These are phyloP conservation scores for Eupristina koningsbergeri DNA, from an alignment of 1,140 invertebrate species.

Conservation along the genomic window DNA sequence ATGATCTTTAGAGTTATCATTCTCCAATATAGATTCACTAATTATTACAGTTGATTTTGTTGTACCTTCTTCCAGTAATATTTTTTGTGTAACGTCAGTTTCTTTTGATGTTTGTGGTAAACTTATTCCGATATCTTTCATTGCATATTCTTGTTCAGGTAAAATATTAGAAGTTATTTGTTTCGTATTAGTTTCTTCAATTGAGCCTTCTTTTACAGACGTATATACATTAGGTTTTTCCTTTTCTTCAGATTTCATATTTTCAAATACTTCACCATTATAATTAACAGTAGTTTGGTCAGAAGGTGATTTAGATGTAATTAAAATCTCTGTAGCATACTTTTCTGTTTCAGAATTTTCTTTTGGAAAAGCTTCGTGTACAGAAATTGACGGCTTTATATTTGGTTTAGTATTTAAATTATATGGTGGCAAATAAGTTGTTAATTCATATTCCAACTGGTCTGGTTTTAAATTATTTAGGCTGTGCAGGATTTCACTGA, in stretches of 20 bases:
- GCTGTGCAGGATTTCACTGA: conserved; percentile 49
- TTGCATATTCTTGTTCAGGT: conserved; percentile 22
- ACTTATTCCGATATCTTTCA: neutral
- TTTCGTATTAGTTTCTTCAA: neutral
- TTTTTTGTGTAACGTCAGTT: neutral
- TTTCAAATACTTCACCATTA: neutral
- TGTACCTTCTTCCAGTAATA: neutral
- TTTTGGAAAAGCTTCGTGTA: conserved; percentile 48
- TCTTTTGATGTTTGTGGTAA: neutral
- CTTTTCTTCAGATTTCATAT: neutral
- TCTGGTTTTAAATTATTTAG: conserved; percentile 57
- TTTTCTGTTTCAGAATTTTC: conserved; percentile 44
- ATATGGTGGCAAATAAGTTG: conserved; percentile 50
- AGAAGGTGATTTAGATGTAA: conserved; percentile 13
- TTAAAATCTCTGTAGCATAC: conserved; percentile 32
- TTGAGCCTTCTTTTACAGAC: neutral
- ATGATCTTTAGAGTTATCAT: neutral
- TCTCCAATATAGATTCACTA: neutral
- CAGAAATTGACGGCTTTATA: conserved; percentile 45
- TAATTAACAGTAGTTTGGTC: conserved; percentile 16
- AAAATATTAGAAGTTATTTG: conserved; percentile 8
- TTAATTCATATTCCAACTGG: conserved; percentile 44
- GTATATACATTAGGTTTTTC: neutral
- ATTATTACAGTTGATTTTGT: neutral
- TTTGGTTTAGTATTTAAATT: conserved; percentile 40